Base-by-base conservation (phyloP, 2,797 vertebrate species). In the Pangasius larnaudii region DNA sequence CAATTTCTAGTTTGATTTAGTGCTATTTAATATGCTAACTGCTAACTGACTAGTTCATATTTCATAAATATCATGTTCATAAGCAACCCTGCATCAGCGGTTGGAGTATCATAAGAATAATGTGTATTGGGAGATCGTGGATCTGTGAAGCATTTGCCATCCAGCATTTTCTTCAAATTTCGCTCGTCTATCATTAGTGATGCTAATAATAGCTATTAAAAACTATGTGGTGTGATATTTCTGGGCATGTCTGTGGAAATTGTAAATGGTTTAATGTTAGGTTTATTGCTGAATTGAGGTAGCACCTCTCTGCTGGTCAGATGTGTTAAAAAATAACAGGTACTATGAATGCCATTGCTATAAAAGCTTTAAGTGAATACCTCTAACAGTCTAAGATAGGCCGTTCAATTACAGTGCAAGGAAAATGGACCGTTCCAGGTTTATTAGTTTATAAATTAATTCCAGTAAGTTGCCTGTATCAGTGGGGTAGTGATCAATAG, bases 381-480 rank as follows among this genome's bases (percentile, higher is more conserved):
- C 9, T 51, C 81, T 53, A 84, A 69, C 82, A 33, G 63, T 71
- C 3, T 30, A 46, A 59, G 69, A 74, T 36, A 85, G 36, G 24
- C 18, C 9, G 33, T 72, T 85, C 84, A 85, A 59, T 85, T 85
- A 85, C 51, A 85, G 51, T 5, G 51, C 24, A 59, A 42, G 84
- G 84, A 59, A 84, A 85, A 72, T 85, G 84, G 67, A 85, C 84
- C 58, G 84, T 85, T 74, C 36, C 24, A 85, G 7, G 4, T 74
- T 74, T 85, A 85, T 74, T 85, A 59, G 67, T 85, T 72, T 85
- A 85, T 74, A 85, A 85, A 85, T 85, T 72, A 85, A 85, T 69
- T 84, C 82, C 82, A 69, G 82, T 58, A 85, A 85, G 84, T 85
- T 74, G 69, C 24, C 69, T 85, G 51, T 71, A 85, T 85, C 14